phyloP scores from a whole-genome alignment of 2,113 vertebrate species.

The Coregonus clupeaformis region DNA sequence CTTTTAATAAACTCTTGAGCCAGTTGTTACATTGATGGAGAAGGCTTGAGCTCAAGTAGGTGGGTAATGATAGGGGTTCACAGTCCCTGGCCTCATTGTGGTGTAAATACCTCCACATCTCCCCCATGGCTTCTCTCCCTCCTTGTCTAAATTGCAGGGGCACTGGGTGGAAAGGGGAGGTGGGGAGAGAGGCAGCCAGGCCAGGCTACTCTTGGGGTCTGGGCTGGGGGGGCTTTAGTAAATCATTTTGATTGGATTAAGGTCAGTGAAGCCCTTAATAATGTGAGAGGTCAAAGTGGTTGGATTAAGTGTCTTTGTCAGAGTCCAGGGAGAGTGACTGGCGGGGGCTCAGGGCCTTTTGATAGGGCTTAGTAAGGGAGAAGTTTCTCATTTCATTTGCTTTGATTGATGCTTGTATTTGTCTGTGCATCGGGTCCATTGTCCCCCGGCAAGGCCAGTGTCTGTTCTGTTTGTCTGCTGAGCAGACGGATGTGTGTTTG shows the following conservation, averaged over 20 bases:
- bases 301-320: conserved; percentile 89
- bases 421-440: conserved; percentile 65
- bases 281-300: conserved; percentile 89
- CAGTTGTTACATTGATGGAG: conserved; percentile 78
- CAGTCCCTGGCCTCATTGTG: conserved; percentile 78
- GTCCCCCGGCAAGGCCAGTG: conserved; percentile 57
- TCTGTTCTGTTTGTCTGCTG: conserved; percentile 71
- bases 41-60: conserved; percentile 78
- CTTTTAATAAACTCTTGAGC: conserved; percentile 86
- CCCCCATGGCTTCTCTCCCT: conserved; percentile 73
- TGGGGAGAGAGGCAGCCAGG: conserved; percentile 61
- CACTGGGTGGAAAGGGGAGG: conserved; percentile 63
- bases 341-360: conserved; percentile 67
- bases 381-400: conserved; percentile 69
- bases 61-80: conserved; percentile 84
- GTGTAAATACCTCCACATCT: conserved; percentile 77
- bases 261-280: conserved; percentile 90
- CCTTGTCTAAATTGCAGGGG: conserved; percentile 70
- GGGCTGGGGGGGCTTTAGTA: conserved; percentile 73
- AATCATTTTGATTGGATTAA: conserved; percentile 99
- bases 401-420: conserved; percentile 73
- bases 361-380: conserved; percentile 71
- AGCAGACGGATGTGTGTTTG: conserved; percentile 63
- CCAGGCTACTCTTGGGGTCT: conserved; percentile 72
- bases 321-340: conserved; percentile 66